Conservation (phyloP, 2,113 vertebrate species). For the Peromyscus californicus region DNA sequence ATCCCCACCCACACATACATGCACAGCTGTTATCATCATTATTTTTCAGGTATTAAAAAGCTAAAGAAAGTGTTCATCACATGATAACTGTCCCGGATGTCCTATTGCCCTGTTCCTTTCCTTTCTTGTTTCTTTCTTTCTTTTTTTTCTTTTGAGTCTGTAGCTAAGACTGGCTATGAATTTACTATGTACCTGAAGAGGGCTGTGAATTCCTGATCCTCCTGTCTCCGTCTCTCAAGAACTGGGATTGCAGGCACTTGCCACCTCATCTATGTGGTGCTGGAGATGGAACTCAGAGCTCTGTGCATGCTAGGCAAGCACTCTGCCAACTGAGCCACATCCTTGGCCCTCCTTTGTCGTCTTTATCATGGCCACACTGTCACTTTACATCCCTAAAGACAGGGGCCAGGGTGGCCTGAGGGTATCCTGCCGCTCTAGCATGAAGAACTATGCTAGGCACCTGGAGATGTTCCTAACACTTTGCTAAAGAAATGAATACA, state of each 20-base stretch:
- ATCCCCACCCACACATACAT: too few relatives aligned
- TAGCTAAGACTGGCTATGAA: not conserved
- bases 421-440: not conserved
- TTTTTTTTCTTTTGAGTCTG: not conserved
- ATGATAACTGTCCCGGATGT: rapidly evolving
- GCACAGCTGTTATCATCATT: too few relatives aligned
- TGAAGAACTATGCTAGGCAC: rapidly evolving
- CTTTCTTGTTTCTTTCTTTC: rapidly evolving
- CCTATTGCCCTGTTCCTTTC: not conserved
- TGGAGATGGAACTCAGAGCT: not conserved
- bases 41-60: not conserved
- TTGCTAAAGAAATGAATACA: not conserved
- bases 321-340: not conserved
- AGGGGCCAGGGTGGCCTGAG: not conserved
- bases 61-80: too few relatives aligned
- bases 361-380: not conserved
- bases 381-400: not conserved
- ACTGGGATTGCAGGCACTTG: too few relatives aligned
- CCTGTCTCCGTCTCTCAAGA: not conserved
- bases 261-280: not conserved
- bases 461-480: rapidly evolving
- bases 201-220: not conserved
- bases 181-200: not conserved
- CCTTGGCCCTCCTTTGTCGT: not conserved
- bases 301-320: not conserved